Percentiles rank a stretch among this genome's conserved stretches.
phyloP scores from a whole-genome alignment of 2,113 vertebrate species.

The Calyptomena viridis region DNA sequence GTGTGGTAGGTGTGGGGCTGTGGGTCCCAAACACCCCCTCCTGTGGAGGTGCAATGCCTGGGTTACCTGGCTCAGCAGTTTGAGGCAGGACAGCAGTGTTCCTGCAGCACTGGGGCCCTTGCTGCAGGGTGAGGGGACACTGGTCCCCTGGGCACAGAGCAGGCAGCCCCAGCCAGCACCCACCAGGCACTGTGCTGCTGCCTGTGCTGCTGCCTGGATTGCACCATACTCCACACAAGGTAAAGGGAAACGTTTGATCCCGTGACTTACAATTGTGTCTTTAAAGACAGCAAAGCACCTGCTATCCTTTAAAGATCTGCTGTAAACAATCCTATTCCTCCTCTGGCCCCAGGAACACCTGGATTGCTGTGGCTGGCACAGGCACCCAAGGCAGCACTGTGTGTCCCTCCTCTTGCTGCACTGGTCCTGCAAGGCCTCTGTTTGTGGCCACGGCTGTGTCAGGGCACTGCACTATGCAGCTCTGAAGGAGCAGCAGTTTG shows the following conservation, averaged over 20 bases:
- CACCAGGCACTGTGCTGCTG: background rate
- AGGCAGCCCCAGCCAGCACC: background rate
- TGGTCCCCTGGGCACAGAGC: background rate
- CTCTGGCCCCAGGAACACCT: background rate
- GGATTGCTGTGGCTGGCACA: background rate
- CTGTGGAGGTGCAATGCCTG: accelerated
- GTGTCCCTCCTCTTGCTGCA: background rate
- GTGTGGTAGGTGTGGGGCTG: background rate
- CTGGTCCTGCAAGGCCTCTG: background rate
- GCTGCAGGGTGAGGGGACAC: accelerated
- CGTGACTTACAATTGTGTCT: too few relatives aligned
- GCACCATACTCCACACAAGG: accelerated
- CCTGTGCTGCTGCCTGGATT: accelerated
- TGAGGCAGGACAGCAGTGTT: background rate
- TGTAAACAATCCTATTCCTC: background rate
- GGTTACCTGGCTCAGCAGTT: background rate
- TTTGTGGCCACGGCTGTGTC: accelerated
- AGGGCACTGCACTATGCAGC: background rate
- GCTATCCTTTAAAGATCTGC: background rate
- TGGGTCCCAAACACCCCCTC: background rate
- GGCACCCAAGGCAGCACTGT: accelerated
- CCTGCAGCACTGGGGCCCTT: background rate
- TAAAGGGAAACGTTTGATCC: background rate
- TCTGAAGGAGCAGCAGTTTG: background rate
- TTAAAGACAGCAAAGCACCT: background rate